Base-by-base conservation (phyloP, 2,888 invertebrate genomes). In the Elysia crispata region DNA sequence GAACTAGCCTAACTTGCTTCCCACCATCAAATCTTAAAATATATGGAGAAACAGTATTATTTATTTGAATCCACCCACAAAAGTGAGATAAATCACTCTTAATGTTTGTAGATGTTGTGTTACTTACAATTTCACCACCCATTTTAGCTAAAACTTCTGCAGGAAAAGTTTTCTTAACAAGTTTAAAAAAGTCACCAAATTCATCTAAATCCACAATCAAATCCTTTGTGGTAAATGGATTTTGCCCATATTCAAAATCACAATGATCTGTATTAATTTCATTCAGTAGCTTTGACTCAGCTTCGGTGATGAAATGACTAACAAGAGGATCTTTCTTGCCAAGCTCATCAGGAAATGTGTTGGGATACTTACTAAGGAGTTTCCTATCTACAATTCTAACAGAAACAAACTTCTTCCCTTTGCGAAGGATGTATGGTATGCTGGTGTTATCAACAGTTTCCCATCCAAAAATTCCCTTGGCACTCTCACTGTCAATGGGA, bases 241-340 rank as follows among this genome's bases (percentile, higher is more conserved):
- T 97, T 76, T 96, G 94, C 0, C 98, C 98, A 92, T 96, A 98
- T 91, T 96, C 96, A 81, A 95, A 95, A 88, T 97, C 97, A 93
- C 97, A 97, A 91, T 98, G 98, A 91, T 95, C 95, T 84, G 95
- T 94, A 92, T 98, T 98, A 86, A 98, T 97, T 92, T 98, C 98
- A 89, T 97, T 97, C 70, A 98, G 94, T 28, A 98, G 93, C 85
- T 96, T 95, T 76, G 97, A 96, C 93, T 98, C 98, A 0, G 95
- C 95, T 85, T 97, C 96, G 0, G 97, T 97, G 85, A 98, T 96
- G 91, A 97, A 98, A 92, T 97, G 97, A 93, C 97, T 97, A 86
- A 96, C 94, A 86, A 98, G 96, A 91, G 97, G 97, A 76, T 97
- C 94, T 91, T 96, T 96, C 91, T 95, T 96, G 89, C 97, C 94